Evolutionary conservation across 2,797 vertebrate genomes (phyloP), one percentile per base, ranked within the genome.

Genomic region (Acipenser oxyrinchus): DNA sequence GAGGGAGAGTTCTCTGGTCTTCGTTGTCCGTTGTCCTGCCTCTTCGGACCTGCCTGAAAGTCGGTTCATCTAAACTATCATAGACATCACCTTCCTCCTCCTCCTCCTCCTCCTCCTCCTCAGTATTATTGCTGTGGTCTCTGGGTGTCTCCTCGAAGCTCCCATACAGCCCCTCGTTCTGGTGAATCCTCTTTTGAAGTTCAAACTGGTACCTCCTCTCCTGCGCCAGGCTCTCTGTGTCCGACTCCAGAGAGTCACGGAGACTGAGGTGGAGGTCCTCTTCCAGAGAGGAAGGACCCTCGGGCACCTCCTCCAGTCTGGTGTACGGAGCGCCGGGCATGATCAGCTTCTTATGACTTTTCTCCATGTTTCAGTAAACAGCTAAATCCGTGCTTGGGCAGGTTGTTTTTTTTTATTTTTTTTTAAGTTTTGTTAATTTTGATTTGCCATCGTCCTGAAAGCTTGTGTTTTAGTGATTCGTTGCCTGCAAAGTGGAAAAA

Each of bases 41-140:
- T 49, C 37, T 37, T 37, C 5, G 37, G 37, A 37, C 37, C 55
- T 48, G 13, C 15, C 9, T 49, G 7, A 13, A 53, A 7, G 63
- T 37, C 66, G 63, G 48, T 11, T 77, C 72, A 2, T 92, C 87
- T 8, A 90, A 72, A 69, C 88, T 91, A 72, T 89, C 89, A 2
- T 12, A 70, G 37, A 82, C 48, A 50, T 74, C 65, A 48, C 64
- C 8, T 66, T 23, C 58, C 10, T 68, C 64, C 10, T 69, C 66
- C n/a, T 60, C 55, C 10, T 18, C 15, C 15, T 74, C 76, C 65
- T 83, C 18, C 10, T 72, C 73, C 2, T 7, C 66, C 1, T 70
- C 71, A 15, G 69, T 66, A 10, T 71, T 64, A 51, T 69, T 37
- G 37, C 37, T 37, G 37, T 37, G 37, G 37, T 37, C 37, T 37